Percentiles rank a stretch among this genome's conserved stretches.
Conservation (phyloP, 2,888 invertebrate species). For the Nomada ferruginata region DNA sequence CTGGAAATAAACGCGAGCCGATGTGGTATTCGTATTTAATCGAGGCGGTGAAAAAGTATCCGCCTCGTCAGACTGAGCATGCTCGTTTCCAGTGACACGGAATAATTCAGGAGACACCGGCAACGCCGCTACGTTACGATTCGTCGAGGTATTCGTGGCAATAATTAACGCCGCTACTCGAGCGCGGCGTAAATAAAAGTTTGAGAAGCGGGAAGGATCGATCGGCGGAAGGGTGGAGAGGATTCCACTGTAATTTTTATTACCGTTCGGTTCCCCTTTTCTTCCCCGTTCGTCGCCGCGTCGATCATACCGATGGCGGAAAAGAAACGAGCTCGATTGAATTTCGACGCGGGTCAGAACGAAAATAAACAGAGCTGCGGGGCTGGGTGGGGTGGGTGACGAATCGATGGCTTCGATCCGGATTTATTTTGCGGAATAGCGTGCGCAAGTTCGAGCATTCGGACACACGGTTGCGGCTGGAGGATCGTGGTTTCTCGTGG, state of each 20-base stretch:
- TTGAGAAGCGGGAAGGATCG: conserved; percentile 25
- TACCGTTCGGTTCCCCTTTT: conserved; percentile 37
- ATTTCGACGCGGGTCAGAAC: conserved; percentile 13
- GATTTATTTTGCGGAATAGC: conserved; percentile 62
- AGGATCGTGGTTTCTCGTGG: conserved; percentile 56
- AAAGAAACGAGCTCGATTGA: conserved; percentile 38
- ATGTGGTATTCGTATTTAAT: conserved; percentile 8
- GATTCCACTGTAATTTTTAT: conserved; percentile 47
- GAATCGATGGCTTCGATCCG: conserved; percentile 29
- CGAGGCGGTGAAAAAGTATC: conserved; percentile 17
- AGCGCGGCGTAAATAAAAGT: conserved; percentile 51
- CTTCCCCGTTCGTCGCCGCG: conserved; percentile 1
- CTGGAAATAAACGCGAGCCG: conserved; percentile 16
- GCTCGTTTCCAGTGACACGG: conserved; percentile 42
- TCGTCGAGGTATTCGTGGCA: conserved; percentile 50
- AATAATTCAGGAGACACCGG: conserved; percentile 51
- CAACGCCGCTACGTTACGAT: conserved; percentile 42
- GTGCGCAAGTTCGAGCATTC: conserved; percentile 50
- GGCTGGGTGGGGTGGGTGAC: neutral
- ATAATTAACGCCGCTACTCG: conserved; percentile 44
- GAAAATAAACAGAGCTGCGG: conserved; percentile 27
- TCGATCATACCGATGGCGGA: neutral
- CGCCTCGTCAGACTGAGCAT: neutral
- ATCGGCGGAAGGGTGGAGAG: neutral
- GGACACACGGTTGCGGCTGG: conserved; percentile 41